Conservation (phyloP, 1,140 invertebrate species). For the Acromyrmex charruanus region DNA sequence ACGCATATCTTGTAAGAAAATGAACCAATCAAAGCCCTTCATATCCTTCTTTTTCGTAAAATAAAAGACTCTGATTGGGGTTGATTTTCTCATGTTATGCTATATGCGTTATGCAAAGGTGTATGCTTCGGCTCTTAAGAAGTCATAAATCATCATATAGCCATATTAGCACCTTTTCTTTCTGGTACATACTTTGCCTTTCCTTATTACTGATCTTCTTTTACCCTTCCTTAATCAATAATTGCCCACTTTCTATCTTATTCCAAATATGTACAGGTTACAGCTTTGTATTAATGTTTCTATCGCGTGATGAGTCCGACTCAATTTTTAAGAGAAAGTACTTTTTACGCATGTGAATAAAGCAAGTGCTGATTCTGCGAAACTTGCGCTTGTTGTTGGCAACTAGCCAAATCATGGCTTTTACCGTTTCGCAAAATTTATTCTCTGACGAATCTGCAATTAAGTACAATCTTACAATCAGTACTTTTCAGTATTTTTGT, state of each 20-base stretch:
- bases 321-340: background rate
- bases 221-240: background rate
- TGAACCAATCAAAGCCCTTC: too few relatives aligned
- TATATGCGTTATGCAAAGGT: too few relatives aligned
- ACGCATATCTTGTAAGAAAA: too few relatives aligned
- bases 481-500: background rate
- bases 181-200: background rate
- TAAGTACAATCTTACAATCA: too few relatives aligned
- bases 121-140: too few relatives aligned
- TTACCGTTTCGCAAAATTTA: background rate
- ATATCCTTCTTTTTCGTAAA: too few relatives aligned
- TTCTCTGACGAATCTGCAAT: background rate
- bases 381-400: background rate
- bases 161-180: too few relatives aligned
- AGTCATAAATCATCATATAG: too few relatives aligned
- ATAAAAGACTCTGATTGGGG: too few relatives aligned
- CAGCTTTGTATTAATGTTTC: background rate
- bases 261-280: too few relatives aligned
- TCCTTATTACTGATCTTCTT: background rate
- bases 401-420: background rate
- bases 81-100: too few relatives aligned
- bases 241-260: background rate
- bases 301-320: background rate
- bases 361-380: background rate
- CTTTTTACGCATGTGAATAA: background rate